phyloP scores from a whole-genome alignment of 2,888 invertebrate species.

The Minunthozetes semirufus region DNA sequence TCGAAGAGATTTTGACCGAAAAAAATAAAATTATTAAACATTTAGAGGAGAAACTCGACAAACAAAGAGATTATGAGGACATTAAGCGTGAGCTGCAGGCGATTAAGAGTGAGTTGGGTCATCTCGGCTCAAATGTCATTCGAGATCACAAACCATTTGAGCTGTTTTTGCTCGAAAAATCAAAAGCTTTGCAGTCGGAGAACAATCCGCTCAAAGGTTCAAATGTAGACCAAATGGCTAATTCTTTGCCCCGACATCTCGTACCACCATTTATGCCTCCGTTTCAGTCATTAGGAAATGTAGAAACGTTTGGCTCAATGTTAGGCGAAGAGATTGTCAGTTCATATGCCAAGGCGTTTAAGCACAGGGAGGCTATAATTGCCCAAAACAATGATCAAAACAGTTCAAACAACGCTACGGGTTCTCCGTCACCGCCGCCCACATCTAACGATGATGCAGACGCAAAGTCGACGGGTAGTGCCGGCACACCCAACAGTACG shows the following conservation, averaged over 20 bases:
- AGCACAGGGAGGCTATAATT: constrained; percentile 36
- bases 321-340: constrained; percentile 69
- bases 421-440: constrained; percentile 35
- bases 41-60: constrained; percentile 74
- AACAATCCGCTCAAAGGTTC: constrained; percentile 53
- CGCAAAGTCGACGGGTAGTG: constrained; percentile 46
- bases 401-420: constrained; percentile 34
- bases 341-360: constrained; percentile 41
- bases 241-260: constrained; percentile 24
- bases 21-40: constrained; percentile 76
- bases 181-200: constrained; percentile 61
- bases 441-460: constrained; percentile 51
- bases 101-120: constrained; percentile 35
- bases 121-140: constrained; percentile 31
- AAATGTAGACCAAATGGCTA: constrained; percentile 46
- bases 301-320: constrained; percentile 50
- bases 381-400: constrained; percentile 32
- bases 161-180: constrained; percentile 67
- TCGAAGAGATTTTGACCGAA: constrained; percentile 82
- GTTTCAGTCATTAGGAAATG: constrained; percentile 43
- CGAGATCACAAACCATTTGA: constrained; percentile 58
- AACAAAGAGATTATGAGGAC: constrained; percentile 86
- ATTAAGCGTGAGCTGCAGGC: constrained; percentile 73
- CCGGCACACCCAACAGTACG: constrained; percentile 29
- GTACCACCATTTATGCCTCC: constrained; percentile 28